Evolutionary conservation across 2,888 invertebrate species (phyloP).

Genomic region (Tetramorium bicarinatum): DNA sequence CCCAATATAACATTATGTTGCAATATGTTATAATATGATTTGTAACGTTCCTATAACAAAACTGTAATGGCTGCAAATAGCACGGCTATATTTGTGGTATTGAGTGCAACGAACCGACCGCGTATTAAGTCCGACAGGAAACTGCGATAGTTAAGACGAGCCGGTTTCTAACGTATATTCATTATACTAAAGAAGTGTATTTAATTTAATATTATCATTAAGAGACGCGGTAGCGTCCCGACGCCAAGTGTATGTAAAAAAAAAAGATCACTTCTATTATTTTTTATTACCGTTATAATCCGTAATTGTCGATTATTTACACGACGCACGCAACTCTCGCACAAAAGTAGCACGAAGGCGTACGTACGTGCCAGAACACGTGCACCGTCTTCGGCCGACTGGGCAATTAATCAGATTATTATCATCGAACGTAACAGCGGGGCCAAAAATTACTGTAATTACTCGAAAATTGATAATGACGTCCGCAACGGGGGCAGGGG

Average conservation of each 20-base stretch:
- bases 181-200: background rate
- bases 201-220: background rate
- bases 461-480: conserved; percentile 45
- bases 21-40: background rate
- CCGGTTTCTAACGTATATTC: background rate
- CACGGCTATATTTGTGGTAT: background rate
- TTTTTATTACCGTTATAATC: background rate
- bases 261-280: background rate
- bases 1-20: too few species aligned
- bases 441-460: conserved; percentile 38
- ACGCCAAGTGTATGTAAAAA: background rate
- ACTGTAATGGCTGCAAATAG: background rate
- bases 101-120: background rate
- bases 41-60: background rate
- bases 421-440: conserved; percentile 13
- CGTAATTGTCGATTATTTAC: conserved; percentile 9
- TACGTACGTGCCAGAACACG: background rate
- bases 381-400: background rate
- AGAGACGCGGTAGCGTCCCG: background rate
- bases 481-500: background rate
- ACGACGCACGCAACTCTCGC: conserved; percentile 2
- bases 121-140: background rate
- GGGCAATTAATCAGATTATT: conserved; percentile 43
- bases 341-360: background rate
- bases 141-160: background rate